Base-by-base conservation (phyloP, 1,140 invertebrate genomes). In the Zophobas atratus region DNA sequence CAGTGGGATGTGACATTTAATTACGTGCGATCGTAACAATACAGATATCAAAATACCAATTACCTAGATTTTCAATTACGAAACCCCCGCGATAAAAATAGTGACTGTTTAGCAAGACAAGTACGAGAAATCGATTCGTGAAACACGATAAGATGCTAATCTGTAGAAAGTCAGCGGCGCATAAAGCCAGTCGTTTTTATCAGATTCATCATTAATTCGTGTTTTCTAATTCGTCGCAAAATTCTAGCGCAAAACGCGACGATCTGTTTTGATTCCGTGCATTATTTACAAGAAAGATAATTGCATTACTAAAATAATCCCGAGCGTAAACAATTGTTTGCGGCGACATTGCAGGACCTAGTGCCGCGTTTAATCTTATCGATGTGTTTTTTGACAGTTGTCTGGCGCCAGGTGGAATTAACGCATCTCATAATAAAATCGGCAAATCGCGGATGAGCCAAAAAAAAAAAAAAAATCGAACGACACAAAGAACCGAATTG, bases 361-460 rank as follows among this genome's bases (percentile, higher is more conserved):
- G 33, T 55, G 53, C 8, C 53, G 2, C 35, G n/a, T 32, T 67
- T 67, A 67, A 67, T 67, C 60, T 67, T 67, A 67, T 67, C 60
- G 39, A 67, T 67, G 2, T 51, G 3, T 51, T 51, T 51, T 51
- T 51, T 51, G 49, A 20, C 49, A 51, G 49, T 6, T 2, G 39
- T 67, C 60, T 67, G 60, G 60, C 60, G 38, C 60, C 60, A 43
- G 39, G 57, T 63, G 38, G 57, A 39, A 38, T 63, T 63, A 38
- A 39, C 34, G 8, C 34, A 63, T 51, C n/a, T 51, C 20, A 20
- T 51, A 63, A 39, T 39, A 63, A 63, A 63, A 1, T 39, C 60
- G 39, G 39, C 20, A 43, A 67, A 43, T 67, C 5, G 41, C 60
- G 43, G 43, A 67, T 39, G 6, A 67, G 39, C 60, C 39, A 67